These are phyloP conservation scores for Cranoglanis bouderius DNA, from an alignment of 2,113 vertebrate genomes.

Conservation along the genomic window DNA sequence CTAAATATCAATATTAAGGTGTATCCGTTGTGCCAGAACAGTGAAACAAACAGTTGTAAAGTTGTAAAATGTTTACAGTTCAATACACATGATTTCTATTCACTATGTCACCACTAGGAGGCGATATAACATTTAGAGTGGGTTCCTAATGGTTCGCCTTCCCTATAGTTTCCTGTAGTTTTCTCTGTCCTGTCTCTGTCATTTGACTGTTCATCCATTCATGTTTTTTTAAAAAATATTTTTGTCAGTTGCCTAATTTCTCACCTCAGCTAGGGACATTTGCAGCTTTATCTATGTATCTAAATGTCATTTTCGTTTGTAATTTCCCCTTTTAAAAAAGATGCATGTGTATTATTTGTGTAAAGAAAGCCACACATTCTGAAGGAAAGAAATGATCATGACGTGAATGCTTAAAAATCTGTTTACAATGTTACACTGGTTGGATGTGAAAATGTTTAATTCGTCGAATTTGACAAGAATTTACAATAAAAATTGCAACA, in stretches of 20 bases:
- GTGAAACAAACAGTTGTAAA: not conserved
- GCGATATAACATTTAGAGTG: conserved; percentile 4
- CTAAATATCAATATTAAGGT: not conserved
- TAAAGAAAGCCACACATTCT: not conserved
- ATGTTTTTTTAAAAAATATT: not conserved
- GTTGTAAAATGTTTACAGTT: not conserved
- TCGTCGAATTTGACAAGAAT: not conserved
- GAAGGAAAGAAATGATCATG: not conserved
- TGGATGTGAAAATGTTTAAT: not conserved
- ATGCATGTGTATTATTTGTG: not conserved
- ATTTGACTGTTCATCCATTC: not conserved
- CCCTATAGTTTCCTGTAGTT: not conserved
- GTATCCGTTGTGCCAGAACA: not conserved
- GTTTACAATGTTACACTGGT: not conserved
- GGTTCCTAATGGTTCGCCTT: not conserved
- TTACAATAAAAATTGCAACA: conserved; percentile 23
- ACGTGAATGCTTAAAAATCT: not conserved
- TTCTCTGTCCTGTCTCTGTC: not conserved
- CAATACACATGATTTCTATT: not conserved
- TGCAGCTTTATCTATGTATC: not conserved
- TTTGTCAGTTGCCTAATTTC: not conserved
- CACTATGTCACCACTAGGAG: conserved; percentile 29
- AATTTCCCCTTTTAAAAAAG: not conserved
- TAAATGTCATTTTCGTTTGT: not conserved
- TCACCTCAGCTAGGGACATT: not conserved